phyloP scores from a whole-genome alignment of 2,113 vertebrate genomes.

The Ictalurus punctatus region DNA sequence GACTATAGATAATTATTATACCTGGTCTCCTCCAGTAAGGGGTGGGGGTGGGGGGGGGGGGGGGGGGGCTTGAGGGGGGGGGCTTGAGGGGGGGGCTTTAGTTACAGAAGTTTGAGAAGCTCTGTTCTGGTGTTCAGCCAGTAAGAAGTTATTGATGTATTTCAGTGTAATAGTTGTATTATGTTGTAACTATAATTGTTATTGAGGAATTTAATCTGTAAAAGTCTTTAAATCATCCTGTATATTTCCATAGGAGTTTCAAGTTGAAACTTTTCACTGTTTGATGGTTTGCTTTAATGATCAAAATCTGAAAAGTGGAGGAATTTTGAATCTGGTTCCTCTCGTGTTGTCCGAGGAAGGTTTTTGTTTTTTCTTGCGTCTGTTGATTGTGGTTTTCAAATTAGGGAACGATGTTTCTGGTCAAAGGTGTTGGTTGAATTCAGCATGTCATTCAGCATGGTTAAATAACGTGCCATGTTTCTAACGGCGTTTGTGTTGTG shows the following conservation, averaged over 20 bases:
- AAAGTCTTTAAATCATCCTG: neutral
- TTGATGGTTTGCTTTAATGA: neutral
- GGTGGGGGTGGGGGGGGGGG: too few relatives aligned
- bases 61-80: too few relatives aligned
- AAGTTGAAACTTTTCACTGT: neutral
- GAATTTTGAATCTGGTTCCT: neutral
- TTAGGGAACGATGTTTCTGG: neutral
- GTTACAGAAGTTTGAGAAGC: too few relatives aligned
- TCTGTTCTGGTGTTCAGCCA: neutral
- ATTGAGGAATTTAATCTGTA: neutral
- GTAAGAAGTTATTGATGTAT: neutral
- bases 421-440: neutral
- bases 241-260: neutral
- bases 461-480: constrained; percentile 36
- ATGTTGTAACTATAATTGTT: neutral
- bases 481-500: constrained; percentile 49
- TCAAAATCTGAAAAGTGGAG: neutral
- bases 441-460: constrained; percentile 5
- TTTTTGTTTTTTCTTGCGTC: neutral
- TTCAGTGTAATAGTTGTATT: neutral
- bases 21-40: too few relatives aligned
- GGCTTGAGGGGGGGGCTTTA: too few relatives aligned
- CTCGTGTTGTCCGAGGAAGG: neutral
- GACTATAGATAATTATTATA: too few relatives aligned
- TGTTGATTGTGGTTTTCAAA: neutral